Conservation (phyloP, 2,797 vertebrate genomes). For the Periophthalmus magnuspinnatus region DNA sequence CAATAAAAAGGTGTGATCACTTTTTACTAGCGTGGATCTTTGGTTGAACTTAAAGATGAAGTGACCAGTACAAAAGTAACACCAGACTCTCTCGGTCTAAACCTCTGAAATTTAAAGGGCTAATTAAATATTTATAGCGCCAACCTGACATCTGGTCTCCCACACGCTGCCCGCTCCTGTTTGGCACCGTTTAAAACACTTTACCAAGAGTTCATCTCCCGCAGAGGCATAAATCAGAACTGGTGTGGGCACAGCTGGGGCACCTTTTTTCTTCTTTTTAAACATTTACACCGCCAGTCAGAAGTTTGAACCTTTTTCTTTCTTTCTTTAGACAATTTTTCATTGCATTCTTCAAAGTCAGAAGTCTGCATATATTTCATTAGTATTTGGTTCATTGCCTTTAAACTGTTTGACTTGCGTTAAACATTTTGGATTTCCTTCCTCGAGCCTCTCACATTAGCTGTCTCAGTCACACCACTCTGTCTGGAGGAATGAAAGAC, state of each 20-base stretch:
- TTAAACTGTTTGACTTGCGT: no score
- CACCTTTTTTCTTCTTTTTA: no score
- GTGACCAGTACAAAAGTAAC: background rate
- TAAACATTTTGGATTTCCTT: no score
- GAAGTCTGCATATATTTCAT: no score
- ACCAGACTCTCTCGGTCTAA: constrained; percentile 37
- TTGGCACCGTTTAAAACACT: constrained; percentile 39
- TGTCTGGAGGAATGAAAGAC: no score
- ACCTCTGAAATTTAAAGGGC: constrained; percentile 35
- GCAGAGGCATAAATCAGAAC: background rate
- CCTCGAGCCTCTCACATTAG: no score
- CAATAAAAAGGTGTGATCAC: background rate
- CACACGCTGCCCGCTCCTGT: constrained; percentile 48
- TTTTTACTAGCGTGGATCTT: constrained; percentile 1
- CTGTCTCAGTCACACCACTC: no score
- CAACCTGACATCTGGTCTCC: constrained; percentile 51
- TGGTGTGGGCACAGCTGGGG: background rate
- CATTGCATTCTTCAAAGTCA: no score
- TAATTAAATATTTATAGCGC: constrained; percentile 37
- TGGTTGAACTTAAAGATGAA: constrained; percentile 8
- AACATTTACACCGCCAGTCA: no score
- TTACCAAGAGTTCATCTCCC: constrained; percentile 9
- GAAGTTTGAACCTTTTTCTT: no score
- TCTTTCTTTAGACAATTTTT: no score
- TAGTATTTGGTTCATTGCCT: no score